Evolutionary conservation across 1,140 invertebrate genomes (phyloP).

Genomic region (Drosophila punjabiensis): DNA sequence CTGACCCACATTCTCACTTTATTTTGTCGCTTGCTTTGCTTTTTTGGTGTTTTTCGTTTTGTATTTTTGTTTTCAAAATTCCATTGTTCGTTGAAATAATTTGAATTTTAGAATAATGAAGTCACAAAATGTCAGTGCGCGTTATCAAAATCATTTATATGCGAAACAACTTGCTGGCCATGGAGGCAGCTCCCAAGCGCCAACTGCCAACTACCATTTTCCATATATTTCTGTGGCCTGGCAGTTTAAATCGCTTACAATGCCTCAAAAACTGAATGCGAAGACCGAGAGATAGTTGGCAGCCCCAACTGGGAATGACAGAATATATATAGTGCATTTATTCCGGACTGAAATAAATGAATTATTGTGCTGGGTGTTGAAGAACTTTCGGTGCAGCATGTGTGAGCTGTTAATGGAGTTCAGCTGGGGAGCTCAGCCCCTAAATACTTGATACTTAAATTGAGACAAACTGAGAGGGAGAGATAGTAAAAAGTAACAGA

Average conservation of each 20-base stretch:
- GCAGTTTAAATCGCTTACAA: slow-evolving; percentile 57
- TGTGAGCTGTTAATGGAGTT: slow-evolving; percentile 39
- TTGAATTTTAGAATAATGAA: slow-evolving; percentile 69
- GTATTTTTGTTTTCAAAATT: slow-evolving; percentile 16
- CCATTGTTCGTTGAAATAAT: slow-evolving; percentile 56
- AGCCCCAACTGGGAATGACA: slow-evolving; percentile 41
- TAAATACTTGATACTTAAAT: slow-evolving; percentile 24
- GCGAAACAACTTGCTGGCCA: slow-evolving; percentile 49
- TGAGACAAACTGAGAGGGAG: slow-evolving; percentile 5
- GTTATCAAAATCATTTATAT: slow-evolving; percentile 66
- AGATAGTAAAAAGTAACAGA: not conserved
- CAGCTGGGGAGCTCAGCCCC: slow-evolving; percentile 21
- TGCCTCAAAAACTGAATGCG: slow-evolving; percentile 39
- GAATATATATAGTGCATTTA: slow-evolving; percentile 27
- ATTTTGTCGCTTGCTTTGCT: slow-evolving; percentile 1
- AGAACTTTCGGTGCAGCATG: slow-evolving; percentile 23
- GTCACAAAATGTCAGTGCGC: slow-evolving; percentile 62
- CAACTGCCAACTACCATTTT: slow-evolving; percentile 50
- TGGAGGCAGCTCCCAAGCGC: slow-evolving; percentile 42
- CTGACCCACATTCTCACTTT: slow-evolving; percentile 46
- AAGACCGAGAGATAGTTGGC: slow-evolving; percentile 34
- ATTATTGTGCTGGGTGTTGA: slow-evolving; percentile 43
- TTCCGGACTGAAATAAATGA: slow-evolving; percentile 46
- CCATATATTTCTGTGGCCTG: slow-evolving; percentile 41
- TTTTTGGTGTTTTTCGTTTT: slow-evolving; percentile 1